Evolutionary conservation across 2,113 vertebrate genomes (phyloP).

Genomic region (Halcyon malimbica): DNA sequence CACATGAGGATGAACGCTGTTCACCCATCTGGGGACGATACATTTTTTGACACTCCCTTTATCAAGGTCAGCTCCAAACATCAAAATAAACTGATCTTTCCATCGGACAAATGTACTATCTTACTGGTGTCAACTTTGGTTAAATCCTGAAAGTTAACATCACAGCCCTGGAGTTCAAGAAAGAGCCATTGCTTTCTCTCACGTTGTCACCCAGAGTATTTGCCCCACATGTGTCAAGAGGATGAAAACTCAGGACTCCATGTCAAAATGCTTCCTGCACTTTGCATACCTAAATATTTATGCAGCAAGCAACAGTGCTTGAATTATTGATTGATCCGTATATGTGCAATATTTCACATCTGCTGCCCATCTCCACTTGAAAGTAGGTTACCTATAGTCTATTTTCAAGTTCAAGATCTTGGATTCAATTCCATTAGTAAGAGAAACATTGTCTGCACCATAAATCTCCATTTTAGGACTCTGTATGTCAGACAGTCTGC

Average conservation of each 20-base stretch:
- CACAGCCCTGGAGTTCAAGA: not conserved
- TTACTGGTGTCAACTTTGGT: not conserved
- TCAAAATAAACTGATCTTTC: not conserved
- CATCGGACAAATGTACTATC: not conserved
- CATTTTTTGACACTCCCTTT: not conserved
- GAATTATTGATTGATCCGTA: not conserved
- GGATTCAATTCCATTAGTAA: not conserved
- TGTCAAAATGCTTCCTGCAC: not conserved
- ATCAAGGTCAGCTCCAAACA: not conserved
- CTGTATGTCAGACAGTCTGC: not conserved
- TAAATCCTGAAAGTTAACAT: not conserved
- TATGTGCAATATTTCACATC: not conserved
- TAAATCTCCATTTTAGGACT: not conserved
- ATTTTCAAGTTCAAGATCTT: not conserved
- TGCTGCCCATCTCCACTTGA: not conserved
- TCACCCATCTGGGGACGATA: not conserved
- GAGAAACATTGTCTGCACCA: not conserved
- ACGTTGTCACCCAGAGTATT: fast-evolving
- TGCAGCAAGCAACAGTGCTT: not conserved
- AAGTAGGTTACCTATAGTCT: not conserved
- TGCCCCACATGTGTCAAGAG: not conserved
- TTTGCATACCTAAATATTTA: not conserved
- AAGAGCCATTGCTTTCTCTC: not conserved
- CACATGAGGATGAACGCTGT: not conserved
- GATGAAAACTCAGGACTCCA: not conserved